Evolutionary conservation across 30 jellyfish, hydroid and myxozoan species (phyloP), one percentile per base, ranked within the genome.

Genomic region (Sanderia malayensis): DNA sequence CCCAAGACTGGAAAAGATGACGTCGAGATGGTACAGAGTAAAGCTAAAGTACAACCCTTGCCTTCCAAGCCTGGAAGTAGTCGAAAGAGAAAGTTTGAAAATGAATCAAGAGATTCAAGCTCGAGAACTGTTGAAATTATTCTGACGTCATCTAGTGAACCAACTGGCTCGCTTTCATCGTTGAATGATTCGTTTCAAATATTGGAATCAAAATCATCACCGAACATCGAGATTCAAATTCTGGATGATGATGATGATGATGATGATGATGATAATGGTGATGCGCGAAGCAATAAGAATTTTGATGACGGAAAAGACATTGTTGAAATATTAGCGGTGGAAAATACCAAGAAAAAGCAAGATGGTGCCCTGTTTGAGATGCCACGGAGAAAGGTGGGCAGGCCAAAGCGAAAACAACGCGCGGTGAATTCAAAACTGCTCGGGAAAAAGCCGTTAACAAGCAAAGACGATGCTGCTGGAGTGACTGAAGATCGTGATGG

Each of bases 121-220:
- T 60, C 87, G 20, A 75, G 61, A 34, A 61, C 87, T 1, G 44
- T 75, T 13, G 79, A 73, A 28, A 37, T 37, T 34, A 57, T 73
- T 73, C 57, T 73, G 31, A 73, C 53, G 24, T 73, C 84, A 4
- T 71, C 84, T 0, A 71, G 57, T 44, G 57, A 44, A 10, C 47
- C 74, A 1, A 31, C 18, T 24, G 21, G n/a, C 29, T n/a, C 29
- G 7, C 29, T 53, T 4, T 21, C 44, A 18, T 30, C 46, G 32
- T 24, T 24, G 32, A 31, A 58, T 20, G 70, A 21, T 18, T 58
- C 70, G 4, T 58, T 58, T 23, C 44, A 58, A 58, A 58, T 58
- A 13, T 31, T 58, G 17, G 70, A 58, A 58, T n/a, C 70, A 23
- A 31, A 58, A 15, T 18, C 15, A 4, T 27, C 18, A 4, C 33